Conservation (phyloP, 2,113 vertebrate species). For the Pangasianodon hypophthalmus region DNA sequence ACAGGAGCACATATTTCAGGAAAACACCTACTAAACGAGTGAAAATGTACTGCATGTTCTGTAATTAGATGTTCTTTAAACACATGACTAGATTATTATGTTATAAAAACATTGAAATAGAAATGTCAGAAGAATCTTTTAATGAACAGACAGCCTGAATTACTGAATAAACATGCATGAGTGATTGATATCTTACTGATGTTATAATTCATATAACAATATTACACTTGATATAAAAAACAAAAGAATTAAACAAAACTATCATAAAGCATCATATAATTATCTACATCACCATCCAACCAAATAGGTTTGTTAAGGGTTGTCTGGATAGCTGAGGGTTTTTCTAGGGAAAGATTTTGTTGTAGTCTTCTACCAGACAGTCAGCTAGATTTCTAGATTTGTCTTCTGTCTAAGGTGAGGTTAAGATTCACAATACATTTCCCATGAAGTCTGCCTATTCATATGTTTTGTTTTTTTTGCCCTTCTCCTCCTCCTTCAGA, state of each 20-base stretch:
- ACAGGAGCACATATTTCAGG: not conserved
- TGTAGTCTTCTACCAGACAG: not conserved
- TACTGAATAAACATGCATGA: not conserved
- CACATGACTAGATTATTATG: not conserved
- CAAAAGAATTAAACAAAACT: not conserved
- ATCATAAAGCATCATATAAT: not conserved
- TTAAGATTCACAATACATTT: not conserved
- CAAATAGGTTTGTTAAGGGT: not conserved
- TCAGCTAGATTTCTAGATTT: not conserved
- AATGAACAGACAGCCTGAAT: not conserved
- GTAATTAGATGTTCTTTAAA: not conserved
- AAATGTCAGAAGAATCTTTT: not conserved
- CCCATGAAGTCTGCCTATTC: not conserved
- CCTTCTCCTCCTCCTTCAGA: conserved; percentile 70
- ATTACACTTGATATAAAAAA: not conserved
- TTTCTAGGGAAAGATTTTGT: too few relatives aligned
- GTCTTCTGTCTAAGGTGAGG: not conserved
- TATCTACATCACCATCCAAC: not conserved
- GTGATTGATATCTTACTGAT: not conserved
- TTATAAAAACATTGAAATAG: not conserved
- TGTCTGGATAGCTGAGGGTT: not conserved
- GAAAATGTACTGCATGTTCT: not conserved
- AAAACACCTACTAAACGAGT: conserved; percentile 1
- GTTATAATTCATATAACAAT: not conserved
- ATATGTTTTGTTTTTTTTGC: not conserved